phyloP scores from a whole-genome alignment of 2,113 vertebrate species.

The Perca flavescens region DNA sequence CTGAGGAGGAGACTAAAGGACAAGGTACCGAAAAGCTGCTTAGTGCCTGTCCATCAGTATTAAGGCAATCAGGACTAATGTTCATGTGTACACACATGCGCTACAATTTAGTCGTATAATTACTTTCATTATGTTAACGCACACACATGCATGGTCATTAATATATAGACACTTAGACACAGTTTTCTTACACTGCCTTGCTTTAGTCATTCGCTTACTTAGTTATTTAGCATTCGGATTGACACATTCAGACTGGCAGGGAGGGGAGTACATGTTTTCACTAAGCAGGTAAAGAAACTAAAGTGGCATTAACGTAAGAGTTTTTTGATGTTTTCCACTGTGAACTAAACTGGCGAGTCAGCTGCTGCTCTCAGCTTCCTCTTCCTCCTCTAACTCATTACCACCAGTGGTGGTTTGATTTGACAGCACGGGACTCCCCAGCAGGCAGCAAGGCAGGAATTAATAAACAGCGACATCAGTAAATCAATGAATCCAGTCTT shows the following conservation, averaged over 20 bases:
- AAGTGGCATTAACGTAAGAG: slow-evolving; percentile 51
- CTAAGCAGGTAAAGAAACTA: slow-evolving; percentile 41
- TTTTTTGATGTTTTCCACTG: slow-evolving; percentile 55
- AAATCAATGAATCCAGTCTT: slow-evolving; percentile 7
- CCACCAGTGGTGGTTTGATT: slow-evolving; percentile 40
- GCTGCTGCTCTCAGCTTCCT: slow-evolving; percentile 44
- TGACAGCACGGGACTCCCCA: slow-evolving; percentile 31
- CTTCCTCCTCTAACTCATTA: slow-evolving; percentile 36
- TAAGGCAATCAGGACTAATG: slow-evolving; percentile 50
- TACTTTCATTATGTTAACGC: slow-evolving; percentile 36
- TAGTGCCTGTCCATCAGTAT: slow-evolving; percentile 68
- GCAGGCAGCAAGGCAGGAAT: slow-evolving; percentile 37
- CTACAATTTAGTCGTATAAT: slow-evolving; percentile 43
- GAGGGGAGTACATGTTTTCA: slow-evolving; percentile 23
- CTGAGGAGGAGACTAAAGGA: slow-evolving; percentile 95
- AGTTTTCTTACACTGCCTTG: slow-evolving; percentile 8
- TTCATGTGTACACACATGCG: slow-evolving; percentile 34
- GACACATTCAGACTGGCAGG: slow-evolving; percentile 11
- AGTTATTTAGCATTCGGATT: slow-evolving; percentile 32
- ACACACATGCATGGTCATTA: slow-evolving; percentile 12
- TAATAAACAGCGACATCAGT: slow-evolving; percentile 24
- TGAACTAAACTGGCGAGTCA: slow-evolving; percentile 40
- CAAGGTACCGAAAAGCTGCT: slow-evolving; percentile 87
- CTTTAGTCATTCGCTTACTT: slow-evolving; percentile 37
- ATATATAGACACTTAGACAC: slow-evolving; percentile 13